Percentiles rank a stretch among this genome's conserved stretches.
phyloP scores from a whole-genome alignment of 2,797 vertebrate genomes.

The Danio albolineatus region DNA sequence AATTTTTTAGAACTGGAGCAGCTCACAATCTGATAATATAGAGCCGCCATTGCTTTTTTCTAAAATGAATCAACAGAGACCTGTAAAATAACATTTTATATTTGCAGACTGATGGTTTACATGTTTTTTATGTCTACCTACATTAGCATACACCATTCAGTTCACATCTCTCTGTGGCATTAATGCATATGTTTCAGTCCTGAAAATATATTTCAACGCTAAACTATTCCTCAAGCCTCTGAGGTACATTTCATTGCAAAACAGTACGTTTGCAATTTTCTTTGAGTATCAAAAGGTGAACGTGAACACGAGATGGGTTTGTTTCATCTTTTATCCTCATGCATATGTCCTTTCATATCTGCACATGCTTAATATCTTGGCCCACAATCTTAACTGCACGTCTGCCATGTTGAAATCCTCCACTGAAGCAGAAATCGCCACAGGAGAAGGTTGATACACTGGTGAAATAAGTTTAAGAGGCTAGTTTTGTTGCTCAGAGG shows the following conservation, averaged over 20 bases:
- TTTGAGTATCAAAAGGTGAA: conserved; percentile 33
- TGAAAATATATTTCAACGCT: conserved; percentile 27
- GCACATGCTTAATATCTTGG: background rate
- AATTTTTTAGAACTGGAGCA: too few species aligned
- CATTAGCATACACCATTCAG: conserved; percentile 28
- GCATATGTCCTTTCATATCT: background rate
- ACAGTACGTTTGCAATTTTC: conserved; percentile 27
- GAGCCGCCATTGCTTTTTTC: background rate
- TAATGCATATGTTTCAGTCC: background rate
- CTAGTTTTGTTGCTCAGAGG: conserved; percentile 59
- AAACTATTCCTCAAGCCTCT: conserved; percentile 8
- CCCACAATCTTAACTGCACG: background rate
- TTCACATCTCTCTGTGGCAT: conserved; percentile 7
- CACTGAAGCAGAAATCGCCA: background rate
- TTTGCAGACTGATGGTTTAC: background rate
- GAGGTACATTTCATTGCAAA: conserved; percentile 4
- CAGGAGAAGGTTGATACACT: conserved; percentile 15
- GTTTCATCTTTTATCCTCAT: conserved; percentile 30
- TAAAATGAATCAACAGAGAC: background rate
- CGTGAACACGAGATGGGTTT: conserved; percentile 3
- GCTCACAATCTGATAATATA: too few species aligned
- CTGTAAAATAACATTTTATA: background rate
- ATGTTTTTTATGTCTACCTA: background rate
- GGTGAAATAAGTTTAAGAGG: conserved; percentile 28
- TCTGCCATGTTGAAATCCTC: background rate